Evolutionary conservation across 2,888 invertebrate genomes (phyloP), one percentile per base, ranked within the genome.

Genomic region (Cepaea hortensis): DNA sequence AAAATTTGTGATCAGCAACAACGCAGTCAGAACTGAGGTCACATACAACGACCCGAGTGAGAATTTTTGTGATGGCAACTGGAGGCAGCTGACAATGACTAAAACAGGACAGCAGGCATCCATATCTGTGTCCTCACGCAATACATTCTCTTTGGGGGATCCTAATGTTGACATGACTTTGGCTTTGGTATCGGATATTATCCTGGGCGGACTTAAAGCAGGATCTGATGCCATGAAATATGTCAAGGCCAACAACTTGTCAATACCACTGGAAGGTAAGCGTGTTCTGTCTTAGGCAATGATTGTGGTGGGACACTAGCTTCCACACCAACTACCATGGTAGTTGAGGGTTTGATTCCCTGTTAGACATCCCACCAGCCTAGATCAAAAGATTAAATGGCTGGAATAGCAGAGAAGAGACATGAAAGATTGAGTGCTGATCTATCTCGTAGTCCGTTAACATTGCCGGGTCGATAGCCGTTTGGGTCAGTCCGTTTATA

Each of bases 131-230:
- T 85, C 89, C 1, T 86, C 87, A 13, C 77, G 87, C 3, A 89
- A 89, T 0, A 89, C 86, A 2, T 89, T 88, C 55, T 72, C 88
- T 1, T 81, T 79, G 4, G 93, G 93, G 7, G 90, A 92, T 84
- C 86, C 90, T 0, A 88, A 86, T 35, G 85, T 90, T 9, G 62
- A 80, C 5, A 81, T 92, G 86, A 84, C 65, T 15, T 90, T 93
- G 20, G 82, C 90, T n/a, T 88, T 91, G 11, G 88, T 90, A 11
- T 93, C 93, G 0, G 88, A 89, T 61, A 87, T 93, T n/a, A 93
- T 90, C 85, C 81, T 94, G 46, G 94, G 93, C 13, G 94, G 94
- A 81, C 89, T 94, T 18, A 90, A 91, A 18, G 77, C 88, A 11
- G 88, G 88, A 4, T 91, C 92, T 3, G 91, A 91, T 50, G 93